phyloP scores from a whole-genome alignment of 1,140 invertebrate genomes.

The Brachystomella parvula region DNA sequence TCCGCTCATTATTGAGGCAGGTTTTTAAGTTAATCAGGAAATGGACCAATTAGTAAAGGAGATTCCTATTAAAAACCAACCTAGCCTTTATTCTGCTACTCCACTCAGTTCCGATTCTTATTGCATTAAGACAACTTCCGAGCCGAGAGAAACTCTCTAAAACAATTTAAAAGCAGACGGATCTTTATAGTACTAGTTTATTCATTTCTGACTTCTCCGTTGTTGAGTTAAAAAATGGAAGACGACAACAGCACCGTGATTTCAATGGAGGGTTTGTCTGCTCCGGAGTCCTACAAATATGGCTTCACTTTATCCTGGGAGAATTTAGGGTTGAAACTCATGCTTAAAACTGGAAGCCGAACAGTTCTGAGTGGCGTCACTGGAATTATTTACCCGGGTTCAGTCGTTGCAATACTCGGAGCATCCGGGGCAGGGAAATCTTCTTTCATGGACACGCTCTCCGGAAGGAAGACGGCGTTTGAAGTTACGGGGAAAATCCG shows the following conservation, averaged over 20 bases:
- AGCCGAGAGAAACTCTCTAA: not conserved
- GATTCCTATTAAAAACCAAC: no score
- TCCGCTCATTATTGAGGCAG: no score
- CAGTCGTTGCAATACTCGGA: not conserved
- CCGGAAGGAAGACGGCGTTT: not conserved
- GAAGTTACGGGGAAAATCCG: not conserved
- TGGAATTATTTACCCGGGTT: conserved; percentile 2
- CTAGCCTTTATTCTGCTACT: no score
- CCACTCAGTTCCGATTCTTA: no score
- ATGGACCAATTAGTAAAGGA: no score
- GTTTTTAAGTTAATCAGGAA: no score
- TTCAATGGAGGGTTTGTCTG: not conserved
- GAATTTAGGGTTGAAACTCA: not conserved
- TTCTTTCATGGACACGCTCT: not conserved
- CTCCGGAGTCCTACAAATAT: not conserved
- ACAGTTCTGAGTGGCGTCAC: not conserved
- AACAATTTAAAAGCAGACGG: not conserved
- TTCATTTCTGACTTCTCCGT: not conserved
- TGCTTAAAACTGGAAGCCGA: not conserved
- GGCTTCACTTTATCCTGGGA: no score
- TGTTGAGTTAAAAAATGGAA: not conserved
- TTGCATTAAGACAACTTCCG: not conserved
- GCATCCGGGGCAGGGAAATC: conserved; percentile 5
- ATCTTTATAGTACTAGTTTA: not conserved
- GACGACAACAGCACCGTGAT: not conserved